Base-by-base conservation (phyloP, 2,797 vertebrate species). In the Falco biarmicus region DNA sequence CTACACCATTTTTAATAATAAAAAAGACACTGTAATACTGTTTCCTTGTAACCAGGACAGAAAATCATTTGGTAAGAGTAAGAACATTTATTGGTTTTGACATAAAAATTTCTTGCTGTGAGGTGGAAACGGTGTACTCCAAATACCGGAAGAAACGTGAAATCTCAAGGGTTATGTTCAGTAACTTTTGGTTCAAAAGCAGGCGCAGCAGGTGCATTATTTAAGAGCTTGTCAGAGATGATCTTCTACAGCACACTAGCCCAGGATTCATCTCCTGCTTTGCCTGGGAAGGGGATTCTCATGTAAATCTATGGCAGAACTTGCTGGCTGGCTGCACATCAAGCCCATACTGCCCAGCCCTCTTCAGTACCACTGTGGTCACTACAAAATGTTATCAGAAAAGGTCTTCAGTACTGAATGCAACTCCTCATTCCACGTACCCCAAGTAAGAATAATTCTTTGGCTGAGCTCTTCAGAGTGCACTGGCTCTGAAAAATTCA, bases 161-260 rank as follows among this genome's bases (percentile, higher is more conserved):
- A 96, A 73, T 96, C 96, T 97, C 97, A 29, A 87, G 90, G 95
- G 96, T 77, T 94, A 70, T 71, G 73, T 95, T 97, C 93, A 94
- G 94, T 87, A 96, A 96, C 88, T 97, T 80, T 89, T 77, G 68
- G 91, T 96, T 98, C 93, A 94, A 92, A 97, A 96, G 91, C 73
- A 97, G 90, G 93, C 15, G 76, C 8, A 39, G 87, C 92, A 95
- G 77, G 96, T 97, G 86, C 95, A 95, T 96, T 97, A 96, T 96
- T 97, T 95, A 97, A 96, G 91, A 95, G 81, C 94, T 96, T 98
- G 96, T 98, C 97, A 97, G 95, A 97, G 88, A 96, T 81, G 89
- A 89, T 97, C 77, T 96, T 92, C 91, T 90, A 74, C 86, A 95
- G 85, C 64, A 86, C 51, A 75, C n/a, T 87, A 79, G 80, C 95